Evolutionary conservation across 2,888 invertebrate species (phyloP), one percentile per base, ranked within the genome.

Genomic region (Nemotelus nigrinus): DNA sequence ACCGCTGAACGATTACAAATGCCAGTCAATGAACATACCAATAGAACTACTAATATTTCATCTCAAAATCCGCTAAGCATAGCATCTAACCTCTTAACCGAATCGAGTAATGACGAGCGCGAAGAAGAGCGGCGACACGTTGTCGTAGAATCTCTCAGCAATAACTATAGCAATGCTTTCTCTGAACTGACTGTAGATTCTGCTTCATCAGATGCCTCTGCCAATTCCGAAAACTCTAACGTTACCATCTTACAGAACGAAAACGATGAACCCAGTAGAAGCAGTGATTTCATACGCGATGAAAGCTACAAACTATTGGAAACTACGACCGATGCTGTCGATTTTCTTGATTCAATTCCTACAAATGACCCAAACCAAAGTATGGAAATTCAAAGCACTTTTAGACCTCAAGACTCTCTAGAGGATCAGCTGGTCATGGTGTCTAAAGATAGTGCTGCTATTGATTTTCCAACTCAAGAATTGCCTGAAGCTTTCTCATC

Each of bases 181-280:
- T 63, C 63, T 60, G 74, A 57, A 57, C 58, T 58, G 58, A 63
- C 74, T 74, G 60, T 60, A 74, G 74, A 74, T 74, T 74, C 74
- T 74, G 74, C 74, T 74, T 63, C 74, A 60, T 74, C 74, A 74
- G 74, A 63, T 74, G 74, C 74, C 63, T 74, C 74, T 41, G 48
- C 74, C 57, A 41, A n/a, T 48, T 48, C 63, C 45, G 74, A 60
- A 63, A 74, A 74, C 47, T 63, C 63, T 74, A 74, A 74, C 60
- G 63, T 39, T 74, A 63, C 63, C 74, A 60, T 74, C 74, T 74
- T 74, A 74, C 74, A 74, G 58, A 45, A 43, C 47, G 5, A 53
- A 39, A 60, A 8, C 60, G 71, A 57, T 57, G 41, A 57, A 48
- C 39, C 60, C 48, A 74, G 44, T 25, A 41, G 41, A 10, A 45